Evolutionary conservation across 2,888 invertebrate species (phyloP), one percentile per base, ranked within the genome.

Genomic region (Lacanobia oleracea): DNA sequence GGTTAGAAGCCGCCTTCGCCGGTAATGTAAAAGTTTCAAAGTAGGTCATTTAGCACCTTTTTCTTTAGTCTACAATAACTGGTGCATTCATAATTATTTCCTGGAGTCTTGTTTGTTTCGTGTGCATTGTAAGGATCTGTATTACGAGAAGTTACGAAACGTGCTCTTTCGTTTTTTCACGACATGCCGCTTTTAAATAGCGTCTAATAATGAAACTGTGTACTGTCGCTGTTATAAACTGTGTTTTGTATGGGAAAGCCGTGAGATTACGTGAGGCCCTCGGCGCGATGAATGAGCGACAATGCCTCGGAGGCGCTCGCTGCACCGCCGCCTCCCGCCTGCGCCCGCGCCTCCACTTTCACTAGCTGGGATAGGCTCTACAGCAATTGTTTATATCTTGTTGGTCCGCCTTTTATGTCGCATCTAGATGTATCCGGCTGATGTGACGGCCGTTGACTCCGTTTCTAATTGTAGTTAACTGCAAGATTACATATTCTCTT

Each of bases 361-460:
- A 88, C 88, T 87, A 80, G 79, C 75, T 81, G 79, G 85, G 81
- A 84, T 86, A 86, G 83, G 83, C 83, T 81, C 51, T 77, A 67
- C 66, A 76, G 79, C 87, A 72, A 88, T 90, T 90, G 89, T 89
- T 88, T 88, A 85, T 85, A 84, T 81, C 85, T 87, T 84, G 81
- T 84, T 89, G 90, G 91, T 90, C 89, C 86, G 86, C 86, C 89
- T 92, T 91, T 91, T 91, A 89, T 89, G 81, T 80, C 81, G 86
- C 87, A 78, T 89, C 89, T 90, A 91, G 91, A 92, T 92, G 89
- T 92, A 92, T 94, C 93, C 93, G 93, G 90, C 90, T 92, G 90
- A 92, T 91, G 88, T 82, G 87, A 87, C 87, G 93, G 91, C 90
- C 92, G 88, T 91, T 93, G 92, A 91, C 93, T 92, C 80, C 84